A percentile compares a stretch with the other conserved stretches of the same genome.
These are phyloP conservation scores for Monopterus albus DNA, from an alignment of 2,113 vertebrate species.

Conservation along the genomic window DNA sequence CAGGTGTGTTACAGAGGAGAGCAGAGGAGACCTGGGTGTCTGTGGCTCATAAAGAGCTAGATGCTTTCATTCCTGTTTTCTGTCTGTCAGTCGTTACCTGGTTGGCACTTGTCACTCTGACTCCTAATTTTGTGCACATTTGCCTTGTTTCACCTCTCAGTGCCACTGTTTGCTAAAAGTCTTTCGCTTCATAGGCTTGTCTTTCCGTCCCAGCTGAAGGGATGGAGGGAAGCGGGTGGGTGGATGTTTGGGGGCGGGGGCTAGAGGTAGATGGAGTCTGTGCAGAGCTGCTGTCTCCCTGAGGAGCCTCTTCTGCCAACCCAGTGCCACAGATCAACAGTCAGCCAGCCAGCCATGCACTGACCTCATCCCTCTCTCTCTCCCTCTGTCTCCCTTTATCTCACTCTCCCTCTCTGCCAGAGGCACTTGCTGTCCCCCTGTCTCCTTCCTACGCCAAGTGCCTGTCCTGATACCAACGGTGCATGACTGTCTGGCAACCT, in stretches of 20 bases:
- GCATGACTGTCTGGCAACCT: slow-evolving; percentile 75
- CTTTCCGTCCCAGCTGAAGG: slow-evolving; percentile 49
- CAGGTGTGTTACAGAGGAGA: slow-evolving; percentile 5
- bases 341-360: slow-evolving; percentile 79
- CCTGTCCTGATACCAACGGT: slow-evolving; percentile 72
- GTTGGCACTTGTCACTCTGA: neutral
- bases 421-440: slow-evolving; percentile 75
- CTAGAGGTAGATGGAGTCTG: slow-evolving; percentile 60
- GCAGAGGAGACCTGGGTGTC: neutral
- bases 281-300: slow-evolving; percentile 68
- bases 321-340: slow-evolving; percentile 80
- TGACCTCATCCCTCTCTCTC: slow-evolving; percentile 71
- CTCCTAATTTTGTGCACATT: slow-evolving; percentile 14
- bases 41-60: neutral
- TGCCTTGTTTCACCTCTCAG: slow-evolving; percentile 37
- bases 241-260: slow-evolving; percentile 31
- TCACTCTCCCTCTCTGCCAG: slow-evolving; percentile 65
- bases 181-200: slow-evolving; percentile 37
- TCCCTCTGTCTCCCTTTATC: slow-evolving; percentile 64
- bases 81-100: neutral
- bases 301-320: slow-evolving; percentile 77
- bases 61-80: slow-evolving; percentile 1
- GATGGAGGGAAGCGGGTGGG: slow-evolving; percentile 42
- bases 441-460: slow-evolving; percentile 74
- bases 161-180: slow-evolving; percentile 36